Base-by-base conservation (phyloP, 2,797 vertebrate species). In the Notoglanidium macrostoma region DNA sequence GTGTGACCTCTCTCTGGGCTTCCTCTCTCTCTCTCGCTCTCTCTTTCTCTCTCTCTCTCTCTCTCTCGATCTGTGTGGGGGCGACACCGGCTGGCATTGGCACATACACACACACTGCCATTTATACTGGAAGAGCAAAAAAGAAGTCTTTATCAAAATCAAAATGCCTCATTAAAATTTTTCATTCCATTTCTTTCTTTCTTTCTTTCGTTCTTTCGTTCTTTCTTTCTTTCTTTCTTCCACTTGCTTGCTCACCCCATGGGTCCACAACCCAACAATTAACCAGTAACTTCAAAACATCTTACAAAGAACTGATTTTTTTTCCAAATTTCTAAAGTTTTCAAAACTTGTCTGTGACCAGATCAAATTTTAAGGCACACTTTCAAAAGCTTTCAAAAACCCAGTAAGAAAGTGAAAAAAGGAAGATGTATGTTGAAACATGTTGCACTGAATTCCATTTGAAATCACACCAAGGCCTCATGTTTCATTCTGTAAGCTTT, bases 31-130 rank as follows among this genome's bases (percentile, higher is more conserved):
- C 35, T 40, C 40, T 40, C n/a, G n/a, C 40, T 40, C 40, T 40
- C 40, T 44, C 61, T 80, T 59, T 44, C 72, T 81, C 68, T 35
- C 35, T 78, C 26, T 72, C 26, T 87, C 63, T 80, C 67, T 73
- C 68, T 70, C 46, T 84, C 85, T 86, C 49, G 54, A 88, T 92
- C 88, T 82, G 90, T 93, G 92, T 92, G 94, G 94, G 92, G 93
- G 93, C 87, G 91, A 81, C 26, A 51, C 88, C 90, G 92, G 92
- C 90, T 94, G 91, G 90, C 87, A 87, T 82, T 87, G 83, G 77
- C 63, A 46, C 44, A 29, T 11, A 78, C 54, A 59, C 40, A 35
- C 68, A 85, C 83, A 79, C 61, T 35, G 29, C 17, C 17, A 44
- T 49, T 72, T 74, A 59, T 59, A 82, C 82, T 85, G 84, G 63